Conservation (phyloP, 2,888 invertebrate genomes). For the Callinectes sapidus region DNA sequence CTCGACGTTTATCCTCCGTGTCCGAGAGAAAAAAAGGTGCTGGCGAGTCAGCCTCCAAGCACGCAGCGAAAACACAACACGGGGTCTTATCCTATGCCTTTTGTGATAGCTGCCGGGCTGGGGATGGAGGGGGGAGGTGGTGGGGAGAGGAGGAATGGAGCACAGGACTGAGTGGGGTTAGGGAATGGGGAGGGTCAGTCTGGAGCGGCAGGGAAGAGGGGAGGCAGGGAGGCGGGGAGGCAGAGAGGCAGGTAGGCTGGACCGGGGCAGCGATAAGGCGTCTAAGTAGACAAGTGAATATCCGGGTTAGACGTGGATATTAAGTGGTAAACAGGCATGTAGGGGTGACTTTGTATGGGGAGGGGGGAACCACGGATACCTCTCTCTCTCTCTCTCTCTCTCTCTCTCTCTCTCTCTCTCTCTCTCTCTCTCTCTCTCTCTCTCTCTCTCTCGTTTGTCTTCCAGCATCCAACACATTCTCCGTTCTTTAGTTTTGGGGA, state of each 20-base stretch:
- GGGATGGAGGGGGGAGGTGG: background rate
- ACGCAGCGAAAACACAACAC: conserved; percentile 36
- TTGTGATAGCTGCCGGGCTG: conserved; percentile 2
- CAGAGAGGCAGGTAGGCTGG: conserved; percentile 34
- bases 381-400: conserved; percentile 25
- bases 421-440: conserved; percentile 26
- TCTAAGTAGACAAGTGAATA: conserved; percentile 35
- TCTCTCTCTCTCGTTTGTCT: conserved; percentile 27
- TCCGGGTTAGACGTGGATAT: conserved; percentile 37
- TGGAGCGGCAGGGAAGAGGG: background rate
- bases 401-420: conserved; percentile 24
- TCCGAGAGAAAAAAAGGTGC: conserved; percentile 33
- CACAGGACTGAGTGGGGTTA: background rate
- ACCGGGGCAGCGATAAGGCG: conserved; percentile 20
- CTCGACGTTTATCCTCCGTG: conserved; percentile 31
- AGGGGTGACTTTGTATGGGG: conserved; percentile 18
- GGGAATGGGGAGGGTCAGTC: background rate
- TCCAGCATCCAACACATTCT: background rate
- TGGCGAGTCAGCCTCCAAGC: conserved; percentile 31
- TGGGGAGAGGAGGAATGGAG: background rate
- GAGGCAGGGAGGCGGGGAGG: conserved; percentile 16
- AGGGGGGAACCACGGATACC: background rate
- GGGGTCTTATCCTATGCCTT: conserved; percentile 22
- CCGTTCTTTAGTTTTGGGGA: background rate
- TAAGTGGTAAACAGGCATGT: conserved; percentile 37